Conservation (phyloP, 2,888 invertebrate species). For the Euzetes globulus region DNA sequence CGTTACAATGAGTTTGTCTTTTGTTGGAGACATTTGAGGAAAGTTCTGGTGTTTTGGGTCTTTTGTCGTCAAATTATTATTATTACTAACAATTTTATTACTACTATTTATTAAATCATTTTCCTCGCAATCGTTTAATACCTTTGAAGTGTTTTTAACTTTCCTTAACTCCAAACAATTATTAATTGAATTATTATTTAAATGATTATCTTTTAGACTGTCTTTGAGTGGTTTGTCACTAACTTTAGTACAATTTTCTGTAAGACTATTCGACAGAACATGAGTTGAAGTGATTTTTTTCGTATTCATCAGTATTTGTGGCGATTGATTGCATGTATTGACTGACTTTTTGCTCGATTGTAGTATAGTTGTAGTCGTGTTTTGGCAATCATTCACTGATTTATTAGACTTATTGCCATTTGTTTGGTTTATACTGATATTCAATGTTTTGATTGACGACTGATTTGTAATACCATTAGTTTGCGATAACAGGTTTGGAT, state of each 20-base stretch:
- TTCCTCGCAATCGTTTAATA: background rate
- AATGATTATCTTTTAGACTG: background rate
- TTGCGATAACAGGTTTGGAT: background rate
- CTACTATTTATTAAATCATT: background rate
- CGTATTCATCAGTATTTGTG: constrained; percentile 10
- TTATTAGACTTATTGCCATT: background rate
- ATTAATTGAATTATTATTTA: background rate
- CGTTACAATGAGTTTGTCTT: too few species aligned
- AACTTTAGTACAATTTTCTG: background rate
- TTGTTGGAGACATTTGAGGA: too few species aligned
- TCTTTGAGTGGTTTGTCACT: background rate
- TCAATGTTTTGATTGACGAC: background rate
- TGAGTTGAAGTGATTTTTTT: background rate
- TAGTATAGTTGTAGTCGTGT: background rate
- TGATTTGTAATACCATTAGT: background rate
- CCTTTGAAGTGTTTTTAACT: background rate
- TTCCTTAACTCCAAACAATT: background rate
- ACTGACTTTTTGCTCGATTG: background rate
- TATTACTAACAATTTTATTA: background rate
- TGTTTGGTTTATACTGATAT: background rate
- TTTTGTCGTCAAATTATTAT: background rate
- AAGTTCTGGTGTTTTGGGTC: background rate
- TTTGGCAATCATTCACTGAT: background rate
- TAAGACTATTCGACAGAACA: background rate
- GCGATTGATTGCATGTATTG: background rate